Conservation (phyloP, 2,888 invertebrate genomes). For the Furcula furcula region DNA sequence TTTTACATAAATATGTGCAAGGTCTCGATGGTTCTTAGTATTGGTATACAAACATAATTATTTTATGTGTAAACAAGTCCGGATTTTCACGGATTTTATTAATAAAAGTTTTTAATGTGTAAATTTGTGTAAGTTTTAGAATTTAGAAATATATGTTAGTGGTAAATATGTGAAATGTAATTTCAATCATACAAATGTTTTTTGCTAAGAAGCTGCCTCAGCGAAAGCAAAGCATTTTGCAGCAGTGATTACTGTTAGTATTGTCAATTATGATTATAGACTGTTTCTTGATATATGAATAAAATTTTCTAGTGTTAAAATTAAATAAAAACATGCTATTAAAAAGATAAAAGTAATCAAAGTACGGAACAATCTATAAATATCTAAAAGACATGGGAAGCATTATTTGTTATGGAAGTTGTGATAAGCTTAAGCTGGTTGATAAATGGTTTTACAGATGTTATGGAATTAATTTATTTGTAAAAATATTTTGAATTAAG, state of each 20-base stretch:
- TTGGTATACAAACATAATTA: slow-evolving; percentile 12
- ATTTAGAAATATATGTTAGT: slow-evolving; percentile 28
- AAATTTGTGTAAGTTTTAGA: slow-evolving; percentile 25
- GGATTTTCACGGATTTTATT: slow-evolving; percentile 59
- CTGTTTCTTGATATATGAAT: slow-evolving; percentile 44
- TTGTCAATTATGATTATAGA: slow-evolving; percentile 39
- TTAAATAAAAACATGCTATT: slow-evolving; percentile 42
- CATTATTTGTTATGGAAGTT: slow-evolving; percentile 42
- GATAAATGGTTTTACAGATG: slow-evolving; percentile 36
- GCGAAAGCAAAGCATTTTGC: slow-evolving; percentile 64
- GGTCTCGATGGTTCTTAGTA: slow-evolving; percentile 16
- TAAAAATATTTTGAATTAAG: slow-evolving; percentile 24
- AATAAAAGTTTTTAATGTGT: slow-evolving; percentile 6
- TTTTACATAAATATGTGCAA: slow-evolving; percentile 29
- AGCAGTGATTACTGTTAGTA: slow-evolving; percentile 20
- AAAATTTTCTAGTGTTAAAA: slow-evolving; percentile 26
- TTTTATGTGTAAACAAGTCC: slow-evolving; percentile 39
- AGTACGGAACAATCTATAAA: slow-evolving; percentile 70
- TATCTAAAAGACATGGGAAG: slow-evolving; percentile 51
- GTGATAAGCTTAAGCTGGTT: slow-evolving; percentile 54
- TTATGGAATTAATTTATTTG: slow-evolving; percentile 7
- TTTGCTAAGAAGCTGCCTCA: slow-evolving; percentile 69
- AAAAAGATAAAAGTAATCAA: slow-evolving; percentile 28
- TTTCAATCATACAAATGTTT: slow-evolving; percentile 8
- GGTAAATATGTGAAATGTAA: slow-evolving; percentile 30